Evolutionary conservation across 2,797 vertebrate genomes (phyloP).

Genomic region (Cyprinella venusta): DNA sequence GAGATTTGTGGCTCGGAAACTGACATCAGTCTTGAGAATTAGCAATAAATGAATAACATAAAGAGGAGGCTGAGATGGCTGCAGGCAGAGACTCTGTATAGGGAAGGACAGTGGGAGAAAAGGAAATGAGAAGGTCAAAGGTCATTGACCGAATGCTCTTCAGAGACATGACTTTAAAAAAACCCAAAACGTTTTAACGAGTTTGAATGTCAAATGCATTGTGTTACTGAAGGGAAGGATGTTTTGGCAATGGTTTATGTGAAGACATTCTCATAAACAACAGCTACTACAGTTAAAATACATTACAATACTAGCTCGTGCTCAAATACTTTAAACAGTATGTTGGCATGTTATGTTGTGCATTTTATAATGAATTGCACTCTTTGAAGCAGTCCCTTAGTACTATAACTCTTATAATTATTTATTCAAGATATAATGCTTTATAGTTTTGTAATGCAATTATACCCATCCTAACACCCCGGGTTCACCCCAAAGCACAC

Average conservation of each 20-base stretch:
- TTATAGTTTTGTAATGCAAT: background rate
- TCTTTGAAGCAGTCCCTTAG: background rate
- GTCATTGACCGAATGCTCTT: conserved; percentile 1
- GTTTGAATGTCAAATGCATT: background rate
- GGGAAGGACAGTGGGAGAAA: conserved; percentile 27
- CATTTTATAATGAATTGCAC: background rate
- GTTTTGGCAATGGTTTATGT: background rate
- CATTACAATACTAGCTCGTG: background rate
- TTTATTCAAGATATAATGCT: background rate
- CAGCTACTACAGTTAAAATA: background rate
- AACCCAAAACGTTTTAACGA: too few species aligned
- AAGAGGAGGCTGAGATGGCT: conserved; percentile 8
- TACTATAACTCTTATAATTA: background rate
- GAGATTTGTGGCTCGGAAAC: conserved; percentile 32
- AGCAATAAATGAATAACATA: background rate
- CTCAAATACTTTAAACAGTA: background rate
- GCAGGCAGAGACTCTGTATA: background rate
- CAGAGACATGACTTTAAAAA: background rate
- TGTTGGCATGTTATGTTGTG: background rate
- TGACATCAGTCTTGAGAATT: conserved; percentile 19
- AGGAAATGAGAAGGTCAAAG: conserved; percentile 21
- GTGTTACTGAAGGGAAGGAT: background rate
- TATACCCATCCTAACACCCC: background rate
- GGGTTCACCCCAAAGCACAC: background rate
- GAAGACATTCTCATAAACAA: background rate